A percentile compares a stretch with the other conserved stretches of the same genome.
Conservation (phyloP, 2,888 invertebrate genomes). For the Eupithecia exiguata region DNA sequence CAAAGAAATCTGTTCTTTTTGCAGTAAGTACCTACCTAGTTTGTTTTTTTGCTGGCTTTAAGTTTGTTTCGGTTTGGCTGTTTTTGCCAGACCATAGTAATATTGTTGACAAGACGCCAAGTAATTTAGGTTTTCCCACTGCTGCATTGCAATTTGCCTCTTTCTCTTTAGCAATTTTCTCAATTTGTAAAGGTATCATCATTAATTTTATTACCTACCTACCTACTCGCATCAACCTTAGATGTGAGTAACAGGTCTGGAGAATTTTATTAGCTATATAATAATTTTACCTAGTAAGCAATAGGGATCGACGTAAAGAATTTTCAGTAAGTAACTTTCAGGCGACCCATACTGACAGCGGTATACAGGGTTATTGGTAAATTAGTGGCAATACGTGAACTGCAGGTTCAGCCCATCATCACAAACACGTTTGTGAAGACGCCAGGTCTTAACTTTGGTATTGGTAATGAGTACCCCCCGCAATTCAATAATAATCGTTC, state of each 20-base stretch:
- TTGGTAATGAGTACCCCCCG: too few species aligned
- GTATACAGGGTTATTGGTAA: too few species aligned
- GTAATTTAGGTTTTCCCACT: not conserved
- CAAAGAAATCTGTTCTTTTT: constrained; percentile 61
- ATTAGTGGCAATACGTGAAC: too few species aligned
- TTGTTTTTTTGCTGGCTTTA: constrained; percentile 47
- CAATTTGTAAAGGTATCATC: not conserved
- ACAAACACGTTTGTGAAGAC: too few species aligned
- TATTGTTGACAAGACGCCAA: not conserved
- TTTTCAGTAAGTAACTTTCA: not conserved
- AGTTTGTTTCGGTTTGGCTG: constrained; percentile 21
- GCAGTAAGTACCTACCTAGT: too few species aligned
- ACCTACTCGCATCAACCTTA: too few species aligned
- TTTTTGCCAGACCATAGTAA: constrained; percentile 9
- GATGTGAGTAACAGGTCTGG: too few species aligned
- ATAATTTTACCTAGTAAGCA: not conserved
- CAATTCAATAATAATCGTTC: too few species aligned
- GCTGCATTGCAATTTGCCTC: not conserved
- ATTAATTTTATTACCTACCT: too few species aligned
- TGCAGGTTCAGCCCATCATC: too few species aligned
- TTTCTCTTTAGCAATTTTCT: not conserved
- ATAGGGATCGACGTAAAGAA: not conserved
- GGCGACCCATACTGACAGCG: not conserved
- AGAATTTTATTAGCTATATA: too few species aligned
- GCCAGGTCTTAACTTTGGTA: too few species aligned